Conservation (phyloP, 2,797 vertebrate species). For the Sebastes taczanowskii region DNA sequence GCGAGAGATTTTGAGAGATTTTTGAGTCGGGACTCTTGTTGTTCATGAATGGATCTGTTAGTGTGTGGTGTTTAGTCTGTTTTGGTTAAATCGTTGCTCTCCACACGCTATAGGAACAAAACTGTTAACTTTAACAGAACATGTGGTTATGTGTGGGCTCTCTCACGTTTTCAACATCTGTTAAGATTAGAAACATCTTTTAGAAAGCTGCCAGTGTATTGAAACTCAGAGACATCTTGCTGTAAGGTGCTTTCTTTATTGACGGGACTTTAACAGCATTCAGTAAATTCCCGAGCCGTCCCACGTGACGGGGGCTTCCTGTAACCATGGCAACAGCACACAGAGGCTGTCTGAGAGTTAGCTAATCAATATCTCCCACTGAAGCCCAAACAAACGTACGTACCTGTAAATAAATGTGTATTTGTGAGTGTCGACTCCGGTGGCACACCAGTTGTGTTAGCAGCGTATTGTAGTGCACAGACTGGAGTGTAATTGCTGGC, state of each 20-base stretch:
- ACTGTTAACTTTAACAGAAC: too few relatives aligned
- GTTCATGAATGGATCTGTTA: too few relatives aligned
- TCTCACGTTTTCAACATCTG: too few relatives aligned
- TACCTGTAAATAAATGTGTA: not conserved
- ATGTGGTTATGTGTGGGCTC: too few relatives aligned
- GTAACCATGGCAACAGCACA: constrained; percentile 38
- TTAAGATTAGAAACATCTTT: too few relatives aligned
- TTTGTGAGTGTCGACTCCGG: constrained; percentile 2
- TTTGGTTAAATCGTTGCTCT: too few relatives aligned
- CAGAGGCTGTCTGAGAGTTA: constrained; percentile 8
- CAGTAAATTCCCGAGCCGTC: not conserved
- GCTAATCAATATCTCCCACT: constrained; percentile 11
- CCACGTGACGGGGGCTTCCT: not conserved
- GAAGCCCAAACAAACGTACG: not conserved
- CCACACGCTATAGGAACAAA: too few relatives aligned
- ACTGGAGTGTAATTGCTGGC: constrained; percentile 28
- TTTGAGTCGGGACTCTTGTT: too few relatives aligned
- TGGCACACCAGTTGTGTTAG: constrained; percentile 8
- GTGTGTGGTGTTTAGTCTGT: too few relatives aligned
- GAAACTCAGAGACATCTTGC: not conserved
- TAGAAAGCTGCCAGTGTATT: not conserved
- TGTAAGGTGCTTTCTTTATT: not conserved
- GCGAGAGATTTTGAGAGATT: too few relatives aligned
- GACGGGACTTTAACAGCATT: not conserved
- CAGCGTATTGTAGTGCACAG: constrained; percentile 15